Base-by-base conservation (phyloP, 2,113 vertebrate species). In the Brachypodius melanocephalos region DNA sequence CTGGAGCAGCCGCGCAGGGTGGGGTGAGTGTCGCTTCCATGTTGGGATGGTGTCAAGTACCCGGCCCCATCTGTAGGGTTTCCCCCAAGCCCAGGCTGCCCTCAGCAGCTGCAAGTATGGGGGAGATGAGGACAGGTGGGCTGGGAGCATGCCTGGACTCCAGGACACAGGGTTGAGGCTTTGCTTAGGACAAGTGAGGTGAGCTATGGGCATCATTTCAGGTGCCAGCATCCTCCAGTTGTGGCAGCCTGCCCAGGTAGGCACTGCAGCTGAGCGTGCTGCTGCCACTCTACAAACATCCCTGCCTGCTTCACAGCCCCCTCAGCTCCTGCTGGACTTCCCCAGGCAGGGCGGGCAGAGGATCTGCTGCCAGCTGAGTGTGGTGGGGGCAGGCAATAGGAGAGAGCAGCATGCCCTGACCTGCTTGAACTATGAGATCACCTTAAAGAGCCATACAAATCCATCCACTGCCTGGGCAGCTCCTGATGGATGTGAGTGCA, bases 341-440 rank as follows among this genome's bases (percentile, higher is more conserved):
- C 49, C 75, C 11, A 0, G 48, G 34, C 71, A 79, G 55, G 78
- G 46, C 65, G 91, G 71, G 46, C 72, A 74, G 61, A 77, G 52
- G 61, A 85, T 63, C 65, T 89, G 79, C 89, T 85, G 71, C 76
- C 1, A 2, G n/a, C 58, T 48, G 4, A 91, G 49, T 58, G 67
- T 2, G 22, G 52, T 3, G 0, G 55, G 51, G 46, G n/a, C 3
- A 0, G 32, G 52, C 21, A 28, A 2, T 14, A 49, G 48, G 40
- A 73, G 63, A 77, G 49, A 69, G 58, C 6, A 9, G 73, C 83
- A 0, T 89, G 82, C 54, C 43, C 88, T 7, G 14, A 61, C 90
- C 81, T 94, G 93, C 85, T 74, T 75, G 49, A 67, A 59, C 69
- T 51, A 6, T 93, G 83, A 95, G 79, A 85, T 95, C 91, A 93